A percentile compares a stretch with the other conserved stretches of the same genome.
Evolutionary conservation across 1,140 invertebrate species (phyloP).

Genomic region (Dreissena polymorpha): DNA sequence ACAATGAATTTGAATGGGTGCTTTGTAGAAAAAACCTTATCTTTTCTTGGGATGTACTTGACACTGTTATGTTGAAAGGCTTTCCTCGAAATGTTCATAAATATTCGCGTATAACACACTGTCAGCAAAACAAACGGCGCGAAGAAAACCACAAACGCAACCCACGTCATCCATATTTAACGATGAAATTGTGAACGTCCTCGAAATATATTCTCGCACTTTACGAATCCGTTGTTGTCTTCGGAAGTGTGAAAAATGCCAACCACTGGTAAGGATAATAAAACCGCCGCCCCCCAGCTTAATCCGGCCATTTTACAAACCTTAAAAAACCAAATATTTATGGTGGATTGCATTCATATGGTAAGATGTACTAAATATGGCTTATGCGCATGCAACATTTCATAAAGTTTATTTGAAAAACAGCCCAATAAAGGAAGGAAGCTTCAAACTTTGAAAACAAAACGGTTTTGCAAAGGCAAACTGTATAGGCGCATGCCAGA

Average conservation of each 20-base stretch:
- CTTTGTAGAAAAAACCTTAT: constrained; percentile 75
- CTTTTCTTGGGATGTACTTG: constrained; percentile 37
- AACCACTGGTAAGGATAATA: constrained; percentile 73
- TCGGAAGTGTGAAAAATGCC: constrained; percentile 70
- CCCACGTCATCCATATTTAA: constrained; percentile 75
- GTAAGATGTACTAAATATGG: neutral
- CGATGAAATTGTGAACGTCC: constrained; percentile 65
- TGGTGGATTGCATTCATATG: neutral
- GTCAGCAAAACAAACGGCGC: constrained; percentile 73
- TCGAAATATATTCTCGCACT: constrained; percentile 75
- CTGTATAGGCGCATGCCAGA: no score
- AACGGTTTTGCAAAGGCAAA: no score
- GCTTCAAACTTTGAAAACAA: no score
- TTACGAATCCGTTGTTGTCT: constrained; percentile 48
- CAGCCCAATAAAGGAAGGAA: no score
- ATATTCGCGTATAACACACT: constrained; percentile 76
- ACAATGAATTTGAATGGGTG: constrained; percentile 74
- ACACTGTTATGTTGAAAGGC: constrained; percentile 61
- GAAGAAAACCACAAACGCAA: constrained; percentile 73
- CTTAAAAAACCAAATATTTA: constrained; percentile 56
- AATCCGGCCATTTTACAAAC: constrained; percentile 73
- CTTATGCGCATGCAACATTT: no score
- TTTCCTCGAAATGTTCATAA: constrained; percentile 75
- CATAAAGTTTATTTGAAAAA: no score
- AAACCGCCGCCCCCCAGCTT: constrained; percentile 71